Percentiles rank a stretch among this genome's conserved stretches.
These are phyloP conservation scores for Epinotia demarniana DNA, from an alignment of 2,888 invertebrate genomes.

Conservation along the genomic window DNA sequence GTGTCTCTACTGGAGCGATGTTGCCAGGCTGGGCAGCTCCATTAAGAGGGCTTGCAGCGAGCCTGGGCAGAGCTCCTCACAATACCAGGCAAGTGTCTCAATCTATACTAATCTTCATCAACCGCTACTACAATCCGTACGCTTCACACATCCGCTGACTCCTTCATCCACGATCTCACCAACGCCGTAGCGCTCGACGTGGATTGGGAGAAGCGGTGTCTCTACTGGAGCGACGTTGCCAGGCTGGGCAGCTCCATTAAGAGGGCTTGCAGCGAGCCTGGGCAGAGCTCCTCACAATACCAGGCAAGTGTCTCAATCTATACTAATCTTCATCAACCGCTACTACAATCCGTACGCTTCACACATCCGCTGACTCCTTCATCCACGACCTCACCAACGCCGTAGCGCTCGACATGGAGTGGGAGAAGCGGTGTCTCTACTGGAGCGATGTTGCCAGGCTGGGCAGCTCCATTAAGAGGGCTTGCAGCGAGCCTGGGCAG, in stretches of 20 bases:
- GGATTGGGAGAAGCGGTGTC: constrained; percentile 90
- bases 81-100: constrained; percentile 22
- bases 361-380: constrained; percentile 85
- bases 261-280: constrained; percentile 57
- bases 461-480: constrained; percentile 87
- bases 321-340: constrained; percentile 91
- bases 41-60: constrained; percentile 77
- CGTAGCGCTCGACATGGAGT: constrained; percentile 94
- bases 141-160: constrained; percentile 81
- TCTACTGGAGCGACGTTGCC: constrained; percentile 96
- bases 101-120: constrained; percentile 91
- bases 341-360: constrained; percentile 89
- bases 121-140: constrained; percentile 92
- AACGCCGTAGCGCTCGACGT: constrained; percentile 96
- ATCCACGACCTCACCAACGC: constrained; percentile 94
- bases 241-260: constrained; percentile 89
- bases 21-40: constrained; percentile 90
- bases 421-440: constrained; percentile 90
- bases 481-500: constrained; percentile 51
- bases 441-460: constrained; percentile 95
- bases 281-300: constrained; percentile 4
- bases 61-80: constrained; percentile 1
- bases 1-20: constrained; percentile 96
- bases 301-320: constrained; percentile 20
- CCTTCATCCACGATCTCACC: constrained; percentile 90